Conservation (phyloP, 2,113 vertebrate species). For the Pionites leucogaster region DNA sequence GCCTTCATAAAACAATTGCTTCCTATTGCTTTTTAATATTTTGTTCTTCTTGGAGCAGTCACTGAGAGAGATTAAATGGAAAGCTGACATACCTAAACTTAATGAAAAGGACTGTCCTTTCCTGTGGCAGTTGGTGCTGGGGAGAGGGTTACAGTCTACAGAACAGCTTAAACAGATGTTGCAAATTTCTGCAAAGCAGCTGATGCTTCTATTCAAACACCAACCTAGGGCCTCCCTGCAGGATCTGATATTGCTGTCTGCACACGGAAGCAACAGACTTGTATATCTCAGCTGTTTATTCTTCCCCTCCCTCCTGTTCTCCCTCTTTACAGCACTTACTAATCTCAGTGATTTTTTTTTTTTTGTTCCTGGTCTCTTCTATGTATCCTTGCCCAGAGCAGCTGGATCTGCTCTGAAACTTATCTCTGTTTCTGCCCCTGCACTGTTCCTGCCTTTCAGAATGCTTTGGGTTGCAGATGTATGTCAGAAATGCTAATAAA, state of each 20-base stretch:
- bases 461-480: rapidly evolving
- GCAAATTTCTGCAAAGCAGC: neutral
- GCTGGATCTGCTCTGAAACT: neutral
- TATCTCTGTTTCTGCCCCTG: neutral
- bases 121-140: neutral
- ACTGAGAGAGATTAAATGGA: neutral
- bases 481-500: neutral
- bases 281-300: neutral
- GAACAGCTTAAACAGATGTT: neutral
- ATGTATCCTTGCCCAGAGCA: neutral
- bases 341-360: neutral
- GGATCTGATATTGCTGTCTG: neutral
- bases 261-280: neutral
- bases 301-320: neutral
- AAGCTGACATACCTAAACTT: neutral
- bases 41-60: neutral
- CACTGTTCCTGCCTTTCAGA: neutral
- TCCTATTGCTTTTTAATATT: neutral
- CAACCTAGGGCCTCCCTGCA: neutral
- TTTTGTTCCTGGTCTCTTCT: neutral
- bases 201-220: neutral
- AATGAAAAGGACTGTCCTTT: neutral
- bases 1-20: neutral
- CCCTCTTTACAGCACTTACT: neutral
- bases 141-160: neutral